Conservation (phyloP, 2,888 invertebrate genomes). For the Drosophila paracracens region DNA sequence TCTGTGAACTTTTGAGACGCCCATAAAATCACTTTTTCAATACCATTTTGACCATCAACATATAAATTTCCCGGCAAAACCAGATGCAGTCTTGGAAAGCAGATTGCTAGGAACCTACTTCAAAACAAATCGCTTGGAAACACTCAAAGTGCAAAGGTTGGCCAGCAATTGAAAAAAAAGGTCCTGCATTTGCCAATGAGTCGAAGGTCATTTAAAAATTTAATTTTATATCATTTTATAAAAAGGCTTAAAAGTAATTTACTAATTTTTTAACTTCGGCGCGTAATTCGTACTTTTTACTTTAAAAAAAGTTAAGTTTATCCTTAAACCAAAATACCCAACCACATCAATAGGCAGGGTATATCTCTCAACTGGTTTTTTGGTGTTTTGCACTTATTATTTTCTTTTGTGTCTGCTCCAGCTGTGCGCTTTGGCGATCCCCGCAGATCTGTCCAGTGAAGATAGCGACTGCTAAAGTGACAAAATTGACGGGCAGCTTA, state of each 20-base stretch:
- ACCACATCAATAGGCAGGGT: neutral
- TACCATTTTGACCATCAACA: neutral
- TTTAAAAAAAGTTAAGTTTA: too few relatives aligned
- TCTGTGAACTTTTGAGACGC: too few relatives aligned
- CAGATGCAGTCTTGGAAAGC: neutral
- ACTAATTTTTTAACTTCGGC: neutral
- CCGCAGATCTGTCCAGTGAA: conserved; percentile 19
- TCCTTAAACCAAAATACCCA: neutral
- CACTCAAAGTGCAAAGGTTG: neutral
- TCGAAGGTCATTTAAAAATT: neutral
- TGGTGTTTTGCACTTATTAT: neutral
- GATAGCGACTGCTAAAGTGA: conserved; percentile 35
- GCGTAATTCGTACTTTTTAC: neutral
- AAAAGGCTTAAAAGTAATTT: neutral
- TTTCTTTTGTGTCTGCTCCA: conserved; percentile 30
- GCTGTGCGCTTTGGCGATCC: conserved; percentile 12
- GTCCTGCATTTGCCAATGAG: neutral
- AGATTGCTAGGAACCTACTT: neutral
- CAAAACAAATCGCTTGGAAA: neutral
- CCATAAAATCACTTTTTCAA: too few relatives aligned
- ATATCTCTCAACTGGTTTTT: conserved; percentile 28
- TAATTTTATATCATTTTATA: neutral
- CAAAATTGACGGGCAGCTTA: conserved; percentile 36
- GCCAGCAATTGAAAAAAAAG: neutral
- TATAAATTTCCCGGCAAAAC: neutral